Evolutionary conservation across 2,888 invertebrate species (phyloP).

Genomic region (Agrotis ipsilon): DNA sequence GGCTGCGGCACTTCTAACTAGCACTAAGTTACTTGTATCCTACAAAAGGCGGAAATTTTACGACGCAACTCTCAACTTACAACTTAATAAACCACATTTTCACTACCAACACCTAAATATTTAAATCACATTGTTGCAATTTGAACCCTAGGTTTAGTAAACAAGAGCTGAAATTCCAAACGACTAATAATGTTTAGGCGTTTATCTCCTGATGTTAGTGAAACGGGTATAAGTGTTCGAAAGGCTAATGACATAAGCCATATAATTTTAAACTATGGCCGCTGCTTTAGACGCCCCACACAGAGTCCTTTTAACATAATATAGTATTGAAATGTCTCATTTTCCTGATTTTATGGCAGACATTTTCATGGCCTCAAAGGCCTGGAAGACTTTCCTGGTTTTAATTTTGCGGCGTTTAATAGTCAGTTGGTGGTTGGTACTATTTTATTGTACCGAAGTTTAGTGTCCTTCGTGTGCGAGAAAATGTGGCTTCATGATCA

Average conservation of each 20-base stretch:
- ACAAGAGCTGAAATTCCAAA: background rate
- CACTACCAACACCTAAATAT: background rate
- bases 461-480: too few species aligned
- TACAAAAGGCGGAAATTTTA: constrained; percentile 49
- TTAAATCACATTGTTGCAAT: background rate
- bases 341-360: constrained; percentile 16
- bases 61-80: constrained; percentile 43
- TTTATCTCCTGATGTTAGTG: background rate
- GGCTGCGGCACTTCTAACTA: constrained; percentile 39
- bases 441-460: background rate
- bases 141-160: background rate
- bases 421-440: background rate
- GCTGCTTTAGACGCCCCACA: constrained; percentile 44
- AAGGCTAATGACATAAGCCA: constrained; percentile 23
- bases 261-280: constrained; percentile 14
- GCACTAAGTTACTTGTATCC: constrained; percentile 19
- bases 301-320: constrained; percentile 31
- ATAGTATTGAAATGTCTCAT: constrained; percentile 19
- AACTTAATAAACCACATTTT: constrained; percentile 30
- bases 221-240: constrained; percentile 19
- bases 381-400: constrained; percentile 14
- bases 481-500: too few species aligned
- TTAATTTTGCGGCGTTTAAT: constrained; percentile 22
- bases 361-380: constrained; percentile 18
- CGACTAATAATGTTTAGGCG: background rate